Base-by-base conservation (phyloP, 2,888 invertebrate genomes). In the Hemicrepidius hirtus region DNA sequence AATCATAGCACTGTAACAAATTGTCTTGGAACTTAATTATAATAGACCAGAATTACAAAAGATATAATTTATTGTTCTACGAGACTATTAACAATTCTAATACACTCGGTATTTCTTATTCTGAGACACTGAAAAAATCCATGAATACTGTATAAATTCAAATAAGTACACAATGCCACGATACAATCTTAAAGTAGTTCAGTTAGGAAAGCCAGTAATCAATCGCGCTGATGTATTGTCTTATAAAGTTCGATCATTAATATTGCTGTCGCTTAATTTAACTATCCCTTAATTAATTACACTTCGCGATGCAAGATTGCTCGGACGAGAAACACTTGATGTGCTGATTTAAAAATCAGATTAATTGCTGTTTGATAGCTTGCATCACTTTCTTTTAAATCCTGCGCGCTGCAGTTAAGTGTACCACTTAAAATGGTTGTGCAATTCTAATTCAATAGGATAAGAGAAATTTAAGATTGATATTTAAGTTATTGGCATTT, bases 91-190 rank as follows among this genome's bases (percentile, higher is more conserved):
- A 76, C 77, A 77, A 77, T 77, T 77, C 77, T 76, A 77, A 77
- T 76, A 74, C 57, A 63, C 70, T 59, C 60, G 62, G 62, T 50
- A 65, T 71, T 71, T 66, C 71, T 60, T 67, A 62, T 60, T 65
- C 65, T 59, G 67, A 69, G 74, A 74, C 71, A 68, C 21, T 37
- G 40, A 76, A 76, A 76, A 76, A 76, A 76, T 73, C 70, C 65
- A 76, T 76, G 76, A 76, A 76, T 76, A 76, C 75, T 76, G 75
- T 71, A 76, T 76, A 76, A 76, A 76, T 76, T 76, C 76, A 76
- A 76, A 76, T 76, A 75, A 72, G 71, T 68, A 74, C 74, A 64
- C 69, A 71, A 55, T 41, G 59, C 66, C 46, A 49, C 55, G 74
- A 74, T 76, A 66, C 72, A 65, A 76, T 76, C 76, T 76, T 44